Conservation (phyloP, 2,888 invertebrate species). For the Drosophila mettleri region DNA sequence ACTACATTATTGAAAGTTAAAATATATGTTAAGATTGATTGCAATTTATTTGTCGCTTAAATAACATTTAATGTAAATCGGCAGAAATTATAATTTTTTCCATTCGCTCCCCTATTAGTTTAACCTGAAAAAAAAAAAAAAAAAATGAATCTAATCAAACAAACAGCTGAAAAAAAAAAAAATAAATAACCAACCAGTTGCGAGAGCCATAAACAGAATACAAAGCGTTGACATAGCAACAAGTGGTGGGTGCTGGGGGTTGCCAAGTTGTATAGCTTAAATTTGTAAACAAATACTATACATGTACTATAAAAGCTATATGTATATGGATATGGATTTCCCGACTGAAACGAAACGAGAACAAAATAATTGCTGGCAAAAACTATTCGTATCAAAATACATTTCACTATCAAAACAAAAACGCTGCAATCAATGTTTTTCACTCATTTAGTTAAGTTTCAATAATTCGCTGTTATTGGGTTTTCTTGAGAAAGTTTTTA, state of each 20-base stretch:
- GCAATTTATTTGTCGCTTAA: slow-evolving; percentile 30
- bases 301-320: neutral
- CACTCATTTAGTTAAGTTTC: too few species aligned
- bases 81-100: slow-evolving; percentile 29
- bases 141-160: slow-evolving; percentile 46
- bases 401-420: neutral
- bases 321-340: neutral
- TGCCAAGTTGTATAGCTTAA: slow-evolving; percentile 8
- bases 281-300: slow-evolving; percentile 5
- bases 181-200: slow-evolving; percentile 7
- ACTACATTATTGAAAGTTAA: too few species aligned
- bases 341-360: neutral
- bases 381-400: neutral
- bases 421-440: neutral
- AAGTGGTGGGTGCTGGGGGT: slow-evolving; percentile 54
- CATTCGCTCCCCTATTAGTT: slow-evolving; percentile 40
- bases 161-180: slow-evolving; percentile 23
- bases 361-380: neutral
- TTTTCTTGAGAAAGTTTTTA: too few species aligned
- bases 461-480: too few species aligned
- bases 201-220: slow-evolving; percentile 40
- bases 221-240: slow-evolving; percentile 74
- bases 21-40: too few species aligned
- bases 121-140: slow-evolving; percentile 48
- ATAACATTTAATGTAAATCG: slow-evolving; percentile 28